These are phyloP conservation scores for Electrona antarctica DNA, from an alignment of 2,113 vertebrate species.

Conservation along the genomic window DNA sequence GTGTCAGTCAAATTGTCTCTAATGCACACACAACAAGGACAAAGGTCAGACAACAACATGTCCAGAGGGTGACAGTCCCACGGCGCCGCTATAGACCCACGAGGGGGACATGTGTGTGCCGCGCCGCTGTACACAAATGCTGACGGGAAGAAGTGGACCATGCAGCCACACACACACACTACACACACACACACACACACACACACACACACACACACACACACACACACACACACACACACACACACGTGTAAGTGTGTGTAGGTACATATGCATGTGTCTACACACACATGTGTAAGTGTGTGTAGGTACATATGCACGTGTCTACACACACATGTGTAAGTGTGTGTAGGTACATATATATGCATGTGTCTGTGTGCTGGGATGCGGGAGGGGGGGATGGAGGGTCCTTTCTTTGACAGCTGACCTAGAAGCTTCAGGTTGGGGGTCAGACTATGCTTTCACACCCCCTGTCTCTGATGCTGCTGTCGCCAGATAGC, in stretches of 20 bases:
- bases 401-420: conserved; percentile 29
- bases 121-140: conserved; percentile 3
- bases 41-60: conserved; percentile 32
- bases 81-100: not conserved
- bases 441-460: conserved; percentile 10
- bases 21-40: conserved; percentile 57
- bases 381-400: conserved; percentile 7
- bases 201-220: too few species aligned
- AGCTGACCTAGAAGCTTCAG: conserved; percentile 60
- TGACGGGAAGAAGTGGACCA: conserved; percentile 38
- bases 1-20: conserved; percentile 42
- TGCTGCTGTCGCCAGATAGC: conserved; percentile 23
- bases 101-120: conserved; percentile 4
- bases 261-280: too few species aligned
- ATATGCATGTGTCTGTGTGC: conserved; percentile 7
- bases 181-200: too few species aligned
- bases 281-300: too few species aligned
- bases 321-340: too few species aligned
- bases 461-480: conserved; percentile 24
- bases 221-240: too few species aligned
- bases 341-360: too few species aligned
- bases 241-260: too few species aligned
- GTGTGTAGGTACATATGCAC: too few species aligned
- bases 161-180: too few species aligned
- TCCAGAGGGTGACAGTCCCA: conserved; percentile 42